Evolutionary conservation across 2,888 invertebrate genomes (phyloP).

Genomic region (Temnothorax ravouxi): DNA sequence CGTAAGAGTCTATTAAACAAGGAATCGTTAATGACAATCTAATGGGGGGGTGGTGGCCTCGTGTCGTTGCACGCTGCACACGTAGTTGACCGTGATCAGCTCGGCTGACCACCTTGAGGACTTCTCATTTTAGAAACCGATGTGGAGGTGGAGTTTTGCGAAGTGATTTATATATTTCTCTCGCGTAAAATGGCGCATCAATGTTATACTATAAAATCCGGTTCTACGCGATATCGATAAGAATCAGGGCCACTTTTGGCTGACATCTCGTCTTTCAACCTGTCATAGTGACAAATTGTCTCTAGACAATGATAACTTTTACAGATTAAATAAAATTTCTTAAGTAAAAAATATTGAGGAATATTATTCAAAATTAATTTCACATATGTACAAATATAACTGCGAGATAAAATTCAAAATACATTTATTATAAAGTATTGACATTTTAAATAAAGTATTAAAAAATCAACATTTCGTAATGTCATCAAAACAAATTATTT

Average conservation of each 20-base stretch:
- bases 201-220: constrained; percentile 23
- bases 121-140: constrained; percentile 34
- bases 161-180: constrained; percentile 29
- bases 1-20: constrained; percentile 76
- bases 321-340: constrained; percentile 9
- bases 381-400: neutral
- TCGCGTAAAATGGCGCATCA: constrained; percentile 1
- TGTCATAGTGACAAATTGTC: neutral
- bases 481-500: neutral
- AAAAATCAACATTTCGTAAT: neutral
- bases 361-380: constrained; percentile 18
- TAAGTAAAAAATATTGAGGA: neutral
- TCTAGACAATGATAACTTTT: neutral
- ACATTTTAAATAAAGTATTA: neutral
- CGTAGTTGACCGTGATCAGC: constrained; percentile 53
- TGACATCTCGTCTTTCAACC: constrained; percentile 17
- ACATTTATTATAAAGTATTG: neutral
- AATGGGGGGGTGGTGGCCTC: constrained; percentile 65
- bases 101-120: constrained; percentile 18
- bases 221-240: constrained; percentile 8
- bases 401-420: neutral
- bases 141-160: neutral
- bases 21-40: constrained; percentile 79
- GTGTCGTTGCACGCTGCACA: constrained; percentile 54
- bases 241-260: neutral